Conservation (phyloP, 2,113 vertebrate species). For the Thamnophis sirtalis region DNA sequence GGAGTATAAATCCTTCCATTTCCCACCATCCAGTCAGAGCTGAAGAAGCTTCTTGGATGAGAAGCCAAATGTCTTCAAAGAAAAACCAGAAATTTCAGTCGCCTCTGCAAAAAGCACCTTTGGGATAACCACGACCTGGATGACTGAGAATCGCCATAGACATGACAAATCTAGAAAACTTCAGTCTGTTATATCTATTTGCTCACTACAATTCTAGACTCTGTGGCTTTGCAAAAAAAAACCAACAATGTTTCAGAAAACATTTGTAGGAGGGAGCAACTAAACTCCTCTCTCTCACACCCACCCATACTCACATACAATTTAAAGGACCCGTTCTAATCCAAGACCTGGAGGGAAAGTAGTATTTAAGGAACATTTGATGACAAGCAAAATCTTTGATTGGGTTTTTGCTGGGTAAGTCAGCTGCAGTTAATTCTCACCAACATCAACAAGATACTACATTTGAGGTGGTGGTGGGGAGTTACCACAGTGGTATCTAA, state of each 20-base stretch:
- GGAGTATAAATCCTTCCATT: too few species aligned
- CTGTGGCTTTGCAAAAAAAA: not conserved
- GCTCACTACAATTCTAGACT: not conserved
- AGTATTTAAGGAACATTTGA: not conserved
- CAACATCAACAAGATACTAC: not conserved
- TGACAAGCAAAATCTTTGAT: not conserved
- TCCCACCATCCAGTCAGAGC: too few species aligned
- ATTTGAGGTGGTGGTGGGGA: not conserved
- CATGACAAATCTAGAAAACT: not conserved
- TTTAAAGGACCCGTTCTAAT: not conserved
- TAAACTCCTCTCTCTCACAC: not conserved
- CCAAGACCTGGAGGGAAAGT: not conserved
- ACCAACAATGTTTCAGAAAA: not conserved
- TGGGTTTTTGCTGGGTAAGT: not conserved
- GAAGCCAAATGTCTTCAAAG: too few species aligned
- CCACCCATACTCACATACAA: not conserved
- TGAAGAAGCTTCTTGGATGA: too few species aligned
- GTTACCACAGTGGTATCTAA: too few species aligned
- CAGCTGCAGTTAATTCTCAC: not conserved
- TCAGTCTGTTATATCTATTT: not conserved
- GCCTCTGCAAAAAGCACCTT: too few species aligned
- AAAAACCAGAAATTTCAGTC: too few species aligned
- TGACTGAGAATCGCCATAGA: too few species aligned
- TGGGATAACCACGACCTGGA: too few species aligned
- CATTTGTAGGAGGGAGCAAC: not conserved